phyloP scores from a whole-genome alignment of 2,113 vertebrate species.

The Eclectus roratus region DNA sequence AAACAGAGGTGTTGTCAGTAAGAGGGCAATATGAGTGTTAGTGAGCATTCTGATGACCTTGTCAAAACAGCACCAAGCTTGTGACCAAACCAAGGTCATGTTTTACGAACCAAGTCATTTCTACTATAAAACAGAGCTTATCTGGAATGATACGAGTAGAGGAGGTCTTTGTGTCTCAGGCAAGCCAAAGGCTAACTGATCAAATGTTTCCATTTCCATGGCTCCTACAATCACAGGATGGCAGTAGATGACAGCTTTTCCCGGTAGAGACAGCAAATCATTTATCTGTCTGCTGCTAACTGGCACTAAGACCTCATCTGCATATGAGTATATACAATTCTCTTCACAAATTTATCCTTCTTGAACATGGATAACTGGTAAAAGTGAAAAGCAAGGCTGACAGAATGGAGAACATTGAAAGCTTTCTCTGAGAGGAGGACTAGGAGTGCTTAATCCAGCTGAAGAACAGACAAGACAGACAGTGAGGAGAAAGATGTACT shows the following conservation, averaged over 20 bases:
- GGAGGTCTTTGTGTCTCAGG: background rate
- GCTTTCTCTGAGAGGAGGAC: background rate
- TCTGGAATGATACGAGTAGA: background rate
- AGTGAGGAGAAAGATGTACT: background rate
- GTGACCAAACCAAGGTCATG: background rate
- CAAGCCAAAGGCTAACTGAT: background rate
- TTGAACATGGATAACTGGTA: background rate
- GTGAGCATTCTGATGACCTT: background rate
- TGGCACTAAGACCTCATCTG: background rate
- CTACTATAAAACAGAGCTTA: background rate
- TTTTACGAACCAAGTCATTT: background rate
- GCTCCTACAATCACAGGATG: background rate
- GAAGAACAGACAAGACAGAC: background rate
- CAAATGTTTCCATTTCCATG: background rate
- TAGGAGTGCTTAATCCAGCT: background rate
- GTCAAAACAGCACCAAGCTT: background rate
- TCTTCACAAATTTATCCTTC: background rate
- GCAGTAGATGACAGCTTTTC: background rate
- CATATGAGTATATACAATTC: background rate
- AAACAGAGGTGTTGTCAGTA: background rate
- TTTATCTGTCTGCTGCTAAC: background rate
- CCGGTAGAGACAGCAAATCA: background rate
- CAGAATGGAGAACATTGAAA: background rate
- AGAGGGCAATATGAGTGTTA: background rate
- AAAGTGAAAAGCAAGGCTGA: background rate